Percentiles rank a stretch among this genome's conserved stretches.
phyloP scores from a whole-genome alignment of 2,888 invertebrate species.

The Sphaeridia pumilis region DNA sequence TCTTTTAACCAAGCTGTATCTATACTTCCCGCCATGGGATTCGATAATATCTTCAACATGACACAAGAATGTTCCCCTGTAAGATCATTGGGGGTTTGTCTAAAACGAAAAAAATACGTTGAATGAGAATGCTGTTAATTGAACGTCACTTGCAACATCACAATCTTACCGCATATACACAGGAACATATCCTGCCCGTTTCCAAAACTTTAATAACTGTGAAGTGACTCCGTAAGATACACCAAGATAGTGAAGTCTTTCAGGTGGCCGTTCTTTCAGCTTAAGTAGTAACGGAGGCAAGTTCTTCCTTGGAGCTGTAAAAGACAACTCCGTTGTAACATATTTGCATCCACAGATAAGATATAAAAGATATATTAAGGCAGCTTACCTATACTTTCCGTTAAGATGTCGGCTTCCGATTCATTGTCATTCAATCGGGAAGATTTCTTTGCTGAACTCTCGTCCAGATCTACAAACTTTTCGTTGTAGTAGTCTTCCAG shows the following conservation, averaged over 20 bases:
- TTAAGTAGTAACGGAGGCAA: slow-evolving; percentile 81
- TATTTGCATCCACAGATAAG: no score
- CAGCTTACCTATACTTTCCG: slow-evolving; percentile 54
- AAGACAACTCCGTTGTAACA: neutral
- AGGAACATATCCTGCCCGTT: slow-evolving; percentile 64
- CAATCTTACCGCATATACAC: slow-evolving; percentile 73
- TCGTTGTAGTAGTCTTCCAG: slow-evolving; percentile 80
- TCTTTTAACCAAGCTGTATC: slow-evolving; percentile 56
- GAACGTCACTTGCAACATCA: no score
- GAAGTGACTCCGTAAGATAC: slow-evolving; percentile 87
- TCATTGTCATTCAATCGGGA: slow-evolving; percentile 17
- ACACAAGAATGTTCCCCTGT: slow-evolving; percentile 98
- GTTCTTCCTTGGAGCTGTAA: slow-evolving; percentile 54
- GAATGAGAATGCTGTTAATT: no score
- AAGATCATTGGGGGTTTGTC: slow-evolving; percentile 87
- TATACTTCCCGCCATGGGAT: slow-evolving; percentile 38
- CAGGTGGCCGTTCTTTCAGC: slow-evolving; percentile 69
- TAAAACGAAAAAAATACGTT: slow-evolving; percentile 39
- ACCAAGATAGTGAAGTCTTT: slow-evolving; percentile 82
- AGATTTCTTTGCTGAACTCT: slow-evolving; percentile 40
- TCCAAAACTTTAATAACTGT: slow-evolving; percentile 89
- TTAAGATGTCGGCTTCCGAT: slow-evolving; percentile 50
- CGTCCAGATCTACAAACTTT: slow-evolving; percentile 59
- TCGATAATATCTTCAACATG: slow-evolving; percentile 67
- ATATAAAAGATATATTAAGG: neutral